Conservation (phyloP, 2,797 vertebrate genomes). For the Thunnus albacares region DNA sequence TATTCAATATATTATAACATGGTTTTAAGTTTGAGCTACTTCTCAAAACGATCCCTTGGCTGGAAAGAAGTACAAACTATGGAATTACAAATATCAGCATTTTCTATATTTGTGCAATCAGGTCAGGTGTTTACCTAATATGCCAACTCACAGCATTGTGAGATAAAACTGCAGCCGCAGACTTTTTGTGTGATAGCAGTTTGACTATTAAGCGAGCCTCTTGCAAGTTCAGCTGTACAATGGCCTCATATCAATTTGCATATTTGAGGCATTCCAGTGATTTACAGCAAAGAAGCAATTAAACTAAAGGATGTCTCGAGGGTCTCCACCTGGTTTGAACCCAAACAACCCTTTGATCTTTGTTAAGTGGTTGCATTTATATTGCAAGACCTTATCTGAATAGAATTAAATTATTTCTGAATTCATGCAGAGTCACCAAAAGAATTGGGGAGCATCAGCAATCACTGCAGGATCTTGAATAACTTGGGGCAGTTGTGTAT, state of each 20-base stretch:
- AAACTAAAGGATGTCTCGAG: slow-evolving; percentile 78
- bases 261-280: slow-evolving; percentile 75
- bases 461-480: slow-evolving; percentile 62
- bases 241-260: slow-evolving; percentile 71
- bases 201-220: slow-evolving; percentile 44
- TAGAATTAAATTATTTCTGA: slow-evolving; percentile 74
- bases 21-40: slow-evolving; percentile 29
- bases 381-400: slow-evolving; percentile 70
- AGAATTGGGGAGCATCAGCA: slow-evolving; percentile 46
- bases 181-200: slow-evolving; percentile 38
- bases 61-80: neutral
- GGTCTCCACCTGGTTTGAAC: slow-evolving; percentile 81
- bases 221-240: slow-evolving; percentile 46
- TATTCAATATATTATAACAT: slow-evolving; percentile 28
- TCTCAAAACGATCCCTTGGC: slow-evolving; percentile 17
- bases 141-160: slow-evolving; percentile 13
- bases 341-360: slow-evolving; percentile 75
- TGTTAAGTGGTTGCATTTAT: slow-evolving; percentile 68
- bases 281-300: slow-evolving; percentile 81
- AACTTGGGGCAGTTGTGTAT: slow-evolving; percentile 15
- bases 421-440: slow-evolving; percentile 65
- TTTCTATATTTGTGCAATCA: slow-evolving; percentile 29
- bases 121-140: slow-evolving; percentile 52
- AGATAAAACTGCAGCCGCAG: slow-evolving; percentile 55
- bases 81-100: slow-evolving; percentile 19